Conservation (phyloP, 2,888 invertebrate species). For the Caenorhabditis sp. region DNA sequence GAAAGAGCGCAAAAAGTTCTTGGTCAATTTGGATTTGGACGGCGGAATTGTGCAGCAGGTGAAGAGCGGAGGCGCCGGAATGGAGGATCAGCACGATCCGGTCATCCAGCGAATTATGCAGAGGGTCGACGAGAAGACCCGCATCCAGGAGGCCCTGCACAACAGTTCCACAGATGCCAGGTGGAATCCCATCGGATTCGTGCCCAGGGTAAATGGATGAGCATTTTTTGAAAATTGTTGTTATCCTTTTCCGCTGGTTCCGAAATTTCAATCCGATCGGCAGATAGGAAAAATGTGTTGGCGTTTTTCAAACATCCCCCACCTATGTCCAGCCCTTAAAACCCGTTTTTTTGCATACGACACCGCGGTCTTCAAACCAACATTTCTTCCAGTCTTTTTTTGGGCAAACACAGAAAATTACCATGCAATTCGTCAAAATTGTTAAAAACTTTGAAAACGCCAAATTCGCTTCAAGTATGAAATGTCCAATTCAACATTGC, state of each 20-base stretch:
- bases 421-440: no score
- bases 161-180: slow-evolving; percentile 43
- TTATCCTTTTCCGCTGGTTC: no score
- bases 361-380: no score
- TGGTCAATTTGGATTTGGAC: slow-evolving; percentile 70
- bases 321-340: no score
- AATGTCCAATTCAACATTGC: slow-evolving; percentile 18
- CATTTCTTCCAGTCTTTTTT: no score
- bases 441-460: neutral
- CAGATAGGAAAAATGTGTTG: no score
- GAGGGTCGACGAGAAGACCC: slow-evolving; percentile 61
- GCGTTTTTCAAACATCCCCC: neutral
- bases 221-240: no score
- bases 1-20: slow-evolving; percentile 60
- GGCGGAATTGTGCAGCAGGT: slow-evolving; percentile 59
- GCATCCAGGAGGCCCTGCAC: slow-evolving; percentile 51
- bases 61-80: slow-evolving; percentile 14
- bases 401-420: no score
- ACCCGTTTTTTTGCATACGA: no score
- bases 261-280: no score
- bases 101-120: slow-evolving; percentile 71
- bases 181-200: slow-evolving; percentile 68
- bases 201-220: slow-evolving; percentile 70
- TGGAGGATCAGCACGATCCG: slow-evolving; percentile 64
- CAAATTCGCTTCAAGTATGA: neutral